phyloP scores from a whole-genome alignment of 2,797 vertebrate genomes.

The Scolopax rusticola region DNA sequence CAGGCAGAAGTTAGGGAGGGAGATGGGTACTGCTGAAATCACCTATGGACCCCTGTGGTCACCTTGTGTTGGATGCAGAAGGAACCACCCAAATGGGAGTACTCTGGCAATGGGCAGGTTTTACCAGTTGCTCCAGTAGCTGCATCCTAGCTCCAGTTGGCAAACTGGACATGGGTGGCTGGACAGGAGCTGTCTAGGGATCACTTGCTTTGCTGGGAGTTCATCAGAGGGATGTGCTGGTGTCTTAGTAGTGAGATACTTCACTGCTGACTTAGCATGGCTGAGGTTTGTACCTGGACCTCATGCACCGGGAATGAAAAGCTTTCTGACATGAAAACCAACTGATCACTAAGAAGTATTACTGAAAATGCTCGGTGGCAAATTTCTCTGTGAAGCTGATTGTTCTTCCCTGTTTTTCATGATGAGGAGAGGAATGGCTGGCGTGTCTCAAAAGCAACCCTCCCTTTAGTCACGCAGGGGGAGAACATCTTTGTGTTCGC shows the following conservation, averaged over 20 bases:
- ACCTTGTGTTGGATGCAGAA: background rate
- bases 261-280: background rate
- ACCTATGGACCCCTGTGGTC: rapidly evolving
- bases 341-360: slow-evolving; percentile 17
- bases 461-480: slow-evolving; percentile 25
- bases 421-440: slow-evolving; percentile 41
- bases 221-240: background rate
- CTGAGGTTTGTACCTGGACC: background rate
- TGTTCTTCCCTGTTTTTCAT: slow-evolving; percentile 60
- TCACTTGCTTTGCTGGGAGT: background rate
- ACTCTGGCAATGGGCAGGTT: background rate
- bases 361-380: slow-evolving; percentile 42
- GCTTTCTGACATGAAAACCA: slow-evolving; percentile 40
- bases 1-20: background rate
- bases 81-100: background rate
- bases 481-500: slow-evolving; percentile 15
- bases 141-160: background rate
- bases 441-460: slow-evolving; percentile 37
- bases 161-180: background rate
- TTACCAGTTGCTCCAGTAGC: background rate
- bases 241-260: background rate
- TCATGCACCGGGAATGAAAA: background rate
- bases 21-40: background rate
- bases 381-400: slow-evolving; percentile 48
- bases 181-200: background rate